Percentiles rank a stretch among this genome's conserved stretches.
phyloP scores from a whole-genome alignment of 2,113 vertebrate genomes.

The Campylomormyrus numenius region DNA sequence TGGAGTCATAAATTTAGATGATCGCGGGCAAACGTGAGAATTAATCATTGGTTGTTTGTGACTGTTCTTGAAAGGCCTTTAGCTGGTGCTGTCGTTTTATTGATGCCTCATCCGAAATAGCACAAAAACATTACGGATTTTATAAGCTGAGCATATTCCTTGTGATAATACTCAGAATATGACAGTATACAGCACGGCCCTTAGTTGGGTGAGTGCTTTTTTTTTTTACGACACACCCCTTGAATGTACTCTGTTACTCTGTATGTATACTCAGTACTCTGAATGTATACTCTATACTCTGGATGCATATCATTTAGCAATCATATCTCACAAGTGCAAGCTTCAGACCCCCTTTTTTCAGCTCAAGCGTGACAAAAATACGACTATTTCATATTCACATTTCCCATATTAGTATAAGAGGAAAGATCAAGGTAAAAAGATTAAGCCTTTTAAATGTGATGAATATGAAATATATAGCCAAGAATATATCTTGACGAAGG shows the following conservation, averaged over 20 bases:
- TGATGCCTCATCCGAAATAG: conserved; percentile 18
- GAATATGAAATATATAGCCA: not conserved
- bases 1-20: conserved; percentile 23
- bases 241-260: not conserved
- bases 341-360: not conserved
- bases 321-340: not conserved
- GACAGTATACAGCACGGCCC: not conserved
- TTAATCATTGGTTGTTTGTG: conserved; percentile 24
- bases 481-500: not conserved
- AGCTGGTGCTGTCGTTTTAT: conserved; percentile 17
- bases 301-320: not conserved
- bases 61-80: conserved; percentile 19
- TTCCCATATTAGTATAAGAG: not conserved
- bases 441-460: not conserved
- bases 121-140: conserved; percentile 21
- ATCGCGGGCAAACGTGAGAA: conserved; percentile 20
- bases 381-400: not conserved
- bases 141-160: conserved; percentile 6
- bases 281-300: not conserved
- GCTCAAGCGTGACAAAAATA: not conserved
- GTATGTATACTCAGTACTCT: not conserved
- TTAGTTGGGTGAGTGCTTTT: not conserved
- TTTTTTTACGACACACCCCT: not conserved
- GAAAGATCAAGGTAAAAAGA: not conserved
- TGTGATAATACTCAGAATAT: not conserved